Evolutionary conservation across 1,140 invertebrate species (phyloP), one percentile per base, ranked within the genome.

Genomic region (Calliphora vicina): DNA sequence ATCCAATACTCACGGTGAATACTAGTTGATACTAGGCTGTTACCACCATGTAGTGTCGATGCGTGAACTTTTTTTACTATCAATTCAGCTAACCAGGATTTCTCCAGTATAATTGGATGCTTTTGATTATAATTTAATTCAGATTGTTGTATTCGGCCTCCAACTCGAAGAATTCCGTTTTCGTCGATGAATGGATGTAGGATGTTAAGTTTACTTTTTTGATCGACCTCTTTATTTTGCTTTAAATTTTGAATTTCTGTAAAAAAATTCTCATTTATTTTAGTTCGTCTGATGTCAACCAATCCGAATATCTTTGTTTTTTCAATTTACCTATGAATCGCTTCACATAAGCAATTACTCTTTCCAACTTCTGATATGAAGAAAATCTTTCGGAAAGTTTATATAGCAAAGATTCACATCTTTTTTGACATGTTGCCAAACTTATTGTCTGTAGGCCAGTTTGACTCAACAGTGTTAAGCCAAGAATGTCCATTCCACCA

Each of bases 161-260:
- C 86, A 15, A 87, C 86, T n/a, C n/a, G n/a, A n/a, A n/a, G n/a
- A n/a, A n/a, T n/a, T n/a, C n/a, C n/a, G n/a, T n/a, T n/a, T n/a
- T 76, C 84, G 80, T 86, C 85, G 35, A 84, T 10, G 57, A 85
- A 84, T 5, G 85, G 85, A 78, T 83, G 84, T 61, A 87, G 72
- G 0, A 8, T 8, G 13, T 83, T 9, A 29, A 82, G 6, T 29
- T 61, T 20, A 15, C 13, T 29, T n/a, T 17, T 50, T n/a, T 29
- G 50, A 6, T 82, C 57, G 10, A 82, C 23, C 12, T 29, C 20
- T 29, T 81, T 17, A 20, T 61, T 61, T 25, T 10, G 4, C 9
- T 15, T 43, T 43, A 81, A 81, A 67, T 15, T 26, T 25, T 67
- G n/a, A 6, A 5, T 26, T 61, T 81, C 26, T 25, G 20, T 27